Conservation (phyloP, 2,888 invertebrate species). For the Acanthosepion esculentum region DNA sequence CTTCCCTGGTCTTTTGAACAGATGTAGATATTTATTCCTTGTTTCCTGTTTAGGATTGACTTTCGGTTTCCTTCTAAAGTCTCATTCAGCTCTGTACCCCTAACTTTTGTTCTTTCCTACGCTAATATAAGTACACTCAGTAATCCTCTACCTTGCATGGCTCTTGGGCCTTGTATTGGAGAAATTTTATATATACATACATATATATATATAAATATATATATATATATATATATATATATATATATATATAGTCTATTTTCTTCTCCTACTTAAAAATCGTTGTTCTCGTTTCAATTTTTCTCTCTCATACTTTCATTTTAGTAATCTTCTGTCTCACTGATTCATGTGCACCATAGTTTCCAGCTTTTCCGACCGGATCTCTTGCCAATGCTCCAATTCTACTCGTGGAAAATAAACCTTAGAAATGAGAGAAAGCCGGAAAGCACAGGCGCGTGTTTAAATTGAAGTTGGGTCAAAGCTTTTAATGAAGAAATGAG, state of each 20-base stretch:
- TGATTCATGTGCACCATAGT: background rate
- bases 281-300: background rate
- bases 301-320: background rate
- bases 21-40: no score
- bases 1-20: no score
- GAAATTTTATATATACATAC: background rate
- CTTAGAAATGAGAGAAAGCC: background rate
- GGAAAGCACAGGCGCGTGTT: background rate
- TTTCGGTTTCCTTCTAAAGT: no score
- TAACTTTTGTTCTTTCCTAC: no score
- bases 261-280: background rate
- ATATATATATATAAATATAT: background rate
- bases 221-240: background rate
- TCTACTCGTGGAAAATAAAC: background rate
- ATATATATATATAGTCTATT: background rate
- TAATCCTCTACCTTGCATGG: no score
- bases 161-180: no score
- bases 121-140: no score
- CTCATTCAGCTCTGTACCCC: no score
- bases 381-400: background rate
- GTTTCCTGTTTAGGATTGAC: no score
- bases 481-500: background rate
- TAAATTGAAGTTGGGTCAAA: background rate
- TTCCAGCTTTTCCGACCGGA: background rate
- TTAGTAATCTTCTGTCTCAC: background rate